These are phyloP conservation scores for Vireo altiloquus DNA, from an alignment of 2,113 vertebrate genomes.

Conservation along the genomic window DNA sequence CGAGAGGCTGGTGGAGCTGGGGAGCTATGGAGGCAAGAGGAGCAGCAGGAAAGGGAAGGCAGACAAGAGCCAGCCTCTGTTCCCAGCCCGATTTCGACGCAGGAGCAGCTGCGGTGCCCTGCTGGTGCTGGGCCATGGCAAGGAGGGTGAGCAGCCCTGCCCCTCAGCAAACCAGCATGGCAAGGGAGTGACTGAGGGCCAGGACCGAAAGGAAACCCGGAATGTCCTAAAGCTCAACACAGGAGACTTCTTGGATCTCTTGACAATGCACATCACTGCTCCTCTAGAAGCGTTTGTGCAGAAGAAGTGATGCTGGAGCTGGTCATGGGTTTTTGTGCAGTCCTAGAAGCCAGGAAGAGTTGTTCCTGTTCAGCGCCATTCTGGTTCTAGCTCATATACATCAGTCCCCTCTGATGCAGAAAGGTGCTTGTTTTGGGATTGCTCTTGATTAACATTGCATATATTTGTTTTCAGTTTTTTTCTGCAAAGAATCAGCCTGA, in stretches of 20 bases:
- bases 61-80: background rate
- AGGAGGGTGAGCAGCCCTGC: background rate
- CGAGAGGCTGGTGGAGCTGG: slow-evolving; percentile 16
- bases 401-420: background rate
- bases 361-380: background rate
- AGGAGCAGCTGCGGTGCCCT: background rate
- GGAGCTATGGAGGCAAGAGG: background rate
- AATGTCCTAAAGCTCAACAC: background rate
- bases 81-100: background rate
- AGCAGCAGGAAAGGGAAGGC: background rate
- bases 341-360: background rate
- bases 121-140: accelerated
- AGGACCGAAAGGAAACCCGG: accelerated
- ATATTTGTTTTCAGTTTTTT: background rate
- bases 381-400: background rate
- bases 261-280: background rate
- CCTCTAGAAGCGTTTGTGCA: background rate
- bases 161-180: background rate
- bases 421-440: background rate
- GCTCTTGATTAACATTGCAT: background rate
- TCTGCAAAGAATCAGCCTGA: background rate
- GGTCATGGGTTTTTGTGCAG: accelerated
- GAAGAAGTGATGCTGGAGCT: background rate
- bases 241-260: background rate
- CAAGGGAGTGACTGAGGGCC: accelerated